These are phyloP conservation scores for Homarus americanus DNA, from an alignment of 1,140 invertebrate genomes.

Conservation along the genomic window DNA sequence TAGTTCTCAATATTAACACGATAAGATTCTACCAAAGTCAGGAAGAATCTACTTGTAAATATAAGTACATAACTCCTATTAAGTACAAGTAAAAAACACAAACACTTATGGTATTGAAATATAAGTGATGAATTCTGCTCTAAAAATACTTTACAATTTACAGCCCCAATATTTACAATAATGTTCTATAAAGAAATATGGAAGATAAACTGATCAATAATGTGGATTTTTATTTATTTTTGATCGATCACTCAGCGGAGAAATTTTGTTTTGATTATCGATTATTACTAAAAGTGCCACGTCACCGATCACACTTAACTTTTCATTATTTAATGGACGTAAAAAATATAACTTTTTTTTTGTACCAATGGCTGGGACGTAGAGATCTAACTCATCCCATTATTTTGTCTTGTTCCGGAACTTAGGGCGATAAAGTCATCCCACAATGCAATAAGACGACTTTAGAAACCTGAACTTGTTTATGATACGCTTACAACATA, in stretches of 20 bases:
- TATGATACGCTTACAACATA: not conserved
- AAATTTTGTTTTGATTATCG: constrained; percentile 38
- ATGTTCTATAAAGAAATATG: not conserved
- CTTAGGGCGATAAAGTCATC: not conserved
- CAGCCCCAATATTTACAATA: constrained; percentile 43
- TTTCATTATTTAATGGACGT: not conserved
- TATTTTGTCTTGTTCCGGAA: not conserved
- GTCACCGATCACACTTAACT: not conserved
- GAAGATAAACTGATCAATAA: not conserved
- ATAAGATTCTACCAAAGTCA: constrained; percentile 1
- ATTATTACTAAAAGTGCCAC: not conserved
- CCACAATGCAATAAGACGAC: not conserved
- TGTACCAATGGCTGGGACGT: not conserved
- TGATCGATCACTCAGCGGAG: not conserved
- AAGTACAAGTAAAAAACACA: constrained; percentile 51
- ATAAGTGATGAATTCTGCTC: constrained; percentile 41
- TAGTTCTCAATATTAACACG: not conserved
- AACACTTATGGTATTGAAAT: not conserved
- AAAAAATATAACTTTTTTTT: not conserved
- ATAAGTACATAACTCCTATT: constrained; percentile 53
- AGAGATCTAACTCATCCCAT: too few relatives aligned
- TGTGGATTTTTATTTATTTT: not conserved
- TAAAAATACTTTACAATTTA: constrained; percentile 33
- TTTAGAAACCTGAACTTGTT: not conserved
- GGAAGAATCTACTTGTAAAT: constrained; percentile 23